Conservation (phyloP, 2,113 vertebrate species). For the Bujurquina vittata region DNA sequence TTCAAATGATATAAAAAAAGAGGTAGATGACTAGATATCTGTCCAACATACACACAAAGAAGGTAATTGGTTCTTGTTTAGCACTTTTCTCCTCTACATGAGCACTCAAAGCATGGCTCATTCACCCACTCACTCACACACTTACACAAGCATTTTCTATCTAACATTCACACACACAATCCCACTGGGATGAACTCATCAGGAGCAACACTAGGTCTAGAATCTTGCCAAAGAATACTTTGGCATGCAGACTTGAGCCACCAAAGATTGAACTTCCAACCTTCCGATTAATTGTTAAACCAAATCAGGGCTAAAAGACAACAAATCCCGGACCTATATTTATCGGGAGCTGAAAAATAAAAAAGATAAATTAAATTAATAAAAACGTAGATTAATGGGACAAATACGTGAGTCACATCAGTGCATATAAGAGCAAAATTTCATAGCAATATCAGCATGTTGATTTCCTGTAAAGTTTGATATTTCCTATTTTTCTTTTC, state of each 20-base stretch:
- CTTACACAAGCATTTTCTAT: too few species aligned
- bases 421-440: neutral
- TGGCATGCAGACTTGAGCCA: too few species aligned
- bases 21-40: neutral
- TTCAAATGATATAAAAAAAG: neutral
- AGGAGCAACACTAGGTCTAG: too few species aligned
- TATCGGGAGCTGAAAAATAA: neutral
- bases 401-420: neutral
- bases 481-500: neutral
- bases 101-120: too few species aligned
- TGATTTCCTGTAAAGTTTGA: neutral
- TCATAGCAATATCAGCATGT: neutral
- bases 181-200: too few species aligned
- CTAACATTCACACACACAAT: too few species aligned
- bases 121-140: too few species aligned
- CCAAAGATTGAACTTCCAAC: too few species aligned
- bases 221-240: too few species aligned
- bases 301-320: neutral
- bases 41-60: neutral
- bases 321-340: neutral
- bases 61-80: too few species aligned
- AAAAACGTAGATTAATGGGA: neutral
- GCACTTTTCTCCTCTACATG: too few species aligned
- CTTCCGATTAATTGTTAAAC: neutral
- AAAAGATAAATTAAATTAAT: neutral